Evolutionary conservation across 2,888 invertebrate species (phyloP), one percentile per base, ranked within the genome.

Genomic region (Omphaloscelis lunosa): DNA sequence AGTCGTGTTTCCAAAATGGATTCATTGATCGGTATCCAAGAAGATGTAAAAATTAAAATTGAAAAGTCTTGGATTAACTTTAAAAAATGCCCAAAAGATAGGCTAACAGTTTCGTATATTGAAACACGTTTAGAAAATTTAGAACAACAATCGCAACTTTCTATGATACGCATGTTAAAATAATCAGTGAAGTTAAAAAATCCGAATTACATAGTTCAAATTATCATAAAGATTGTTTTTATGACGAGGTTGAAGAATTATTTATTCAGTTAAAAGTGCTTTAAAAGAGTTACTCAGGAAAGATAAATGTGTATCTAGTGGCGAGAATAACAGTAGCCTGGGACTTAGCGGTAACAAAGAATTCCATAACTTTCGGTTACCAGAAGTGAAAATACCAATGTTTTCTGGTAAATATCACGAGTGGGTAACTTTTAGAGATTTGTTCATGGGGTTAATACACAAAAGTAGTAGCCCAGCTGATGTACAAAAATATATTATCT

Each of bases 401-500:
- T 62, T 62, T 62, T 61, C 61, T 9, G 61, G 61, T 8, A 34
- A 62, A 8, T 62, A 62, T 34, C 11, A n/a, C 61, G 29, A 29
- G 34, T 29, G 29, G 61, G 61, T 29, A 61, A 20, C 29, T 29
- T 61, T 61, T 11, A 61, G 11, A 41, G 86, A 88, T 78, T 76
- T 87, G 17, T 88, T 85, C 72, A 0, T 69, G 11, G 80, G 86
- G 6, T 48, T 89, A 1, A 65, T 90, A 4, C 85, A 90, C 48
- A 72, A 85, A 7, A 89, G 89, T 48, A 41, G 63, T 0, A 23
- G 70, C 0, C 27, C 89, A 12, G 84, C 84, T 29, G 68, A 88
- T 58, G 88, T 85, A 0, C 86, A 89, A 69, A 84, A 82, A 58
- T 90, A 0, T 88, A 78, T 39, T 90, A 89, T 65, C 51, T 89